Base-by-base conservation (phyloP, 1,140 invertebrate genomes). In the Hyles euphorbiae region DNA sequence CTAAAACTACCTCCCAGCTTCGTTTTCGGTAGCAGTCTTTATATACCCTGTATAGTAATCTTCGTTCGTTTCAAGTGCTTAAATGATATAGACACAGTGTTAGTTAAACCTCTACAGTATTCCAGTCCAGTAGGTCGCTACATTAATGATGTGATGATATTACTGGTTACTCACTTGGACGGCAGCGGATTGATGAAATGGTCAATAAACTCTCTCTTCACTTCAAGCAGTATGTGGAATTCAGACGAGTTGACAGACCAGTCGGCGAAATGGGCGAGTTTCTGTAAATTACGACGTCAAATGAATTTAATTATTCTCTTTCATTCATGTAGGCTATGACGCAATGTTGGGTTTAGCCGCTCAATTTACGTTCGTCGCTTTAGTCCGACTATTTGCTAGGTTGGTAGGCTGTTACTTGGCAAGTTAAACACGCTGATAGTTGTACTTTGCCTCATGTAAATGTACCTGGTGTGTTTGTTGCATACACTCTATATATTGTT, bases 211-310 rank as follows among this genome's bases (percentile, higher is more conserved):
- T 93, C 93, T 43, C 89, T 84, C 71, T 94, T 92, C 43, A 94
- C 91, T 78, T 94, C 91, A 51, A 92, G 86, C 44, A 94, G 79
- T 57, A 93, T 92, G 76, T 93, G 91, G 76, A 92, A 94, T 75
- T 94, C 93, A 8, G 92, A 90, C 33, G 92, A 92, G 76, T 93
- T 93, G 58, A 83, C 89, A 43, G 93, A 93, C 93, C 93, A 94
- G 70, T 94, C 93, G 36, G 93, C 92, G 77, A 94, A 94, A 79
- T 94, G 92, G 45, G 93, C 90, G 63, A 94, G 81, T 75, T 92
- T 92, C 93, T 94, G 84, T 56, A 83, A 87, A 78, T 74, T 72
- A 72, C 74, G 57, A 70, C 62, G 56, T 59, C 56, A 70, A 68
- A 72, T 70, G 64, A 71, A 72, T 72, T 75, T 74, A 68, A 72